A percentile compares a stretch with the other conserved stretches of the same genome.
Conservation (phyloP, 1,140 invertebrate genomes). For the Ruditapes philippinarum region DNA sequence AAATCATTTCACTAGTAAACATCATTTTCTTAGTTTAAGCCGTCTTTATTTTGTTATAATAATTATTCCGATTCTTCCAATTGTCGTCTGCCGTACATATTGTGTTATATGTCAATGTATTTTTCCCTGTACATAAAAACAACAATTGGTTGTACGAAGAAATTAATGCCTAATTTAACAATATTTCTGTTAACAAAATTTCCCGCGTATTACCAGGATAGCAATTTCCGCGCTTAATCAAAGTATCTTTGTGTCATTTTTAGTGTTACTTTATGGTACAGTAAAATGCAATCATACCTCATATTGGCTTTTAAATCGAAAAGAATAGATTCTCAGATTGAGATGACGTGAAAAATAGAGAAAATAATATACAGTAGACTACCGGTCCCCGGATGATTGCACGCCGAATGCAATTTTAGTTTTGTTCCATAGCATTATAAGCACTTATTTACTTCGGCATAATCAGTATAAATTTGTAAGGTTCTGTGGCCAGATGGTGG, state of each 20-base stretch:
- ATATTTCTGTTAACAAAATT: conserved; percentile 27
- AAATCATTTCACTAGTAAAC: no score
- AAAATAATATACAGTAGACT: neutral
- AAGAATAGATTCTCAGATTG: conserved; percentile 16
- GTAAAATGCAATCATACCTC: conserved; percentile 49
- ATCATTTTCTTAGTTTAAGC: no score
- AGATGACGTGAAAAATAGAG: conserved; percentile 9
- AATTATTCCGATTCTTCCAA: no score
- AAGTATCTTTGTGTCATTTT: conserved; percentile 40
- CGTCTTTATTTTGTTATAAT: no score
- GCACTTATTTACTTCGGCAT: no score
- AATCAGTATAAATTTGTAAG: no score
- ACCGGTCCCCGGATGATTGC: neutral
- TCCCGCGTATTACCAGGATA: conserved; percentile 8
- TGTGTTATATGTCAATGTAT: neutral
- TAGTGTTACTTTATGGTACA: conserved; percentile 41
- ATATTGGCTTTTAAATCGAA: conserved; percentile 3
- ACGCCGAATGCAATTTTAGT: neutral
- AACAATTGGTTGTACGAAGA: neutral
- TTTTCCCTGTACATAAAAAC: neutral
- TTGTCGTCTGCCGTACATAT: neutral
- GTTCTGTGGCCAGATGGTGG: no score
- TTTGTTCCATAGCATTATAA: neutral
- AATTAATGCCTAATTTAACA: conserved; percentile 19
- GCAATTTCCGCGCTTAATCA: conserved; percentile 54